phyloP scores from a whole-genome alignment of 2,797 vertebrate genomes.

The Petrocephalus sullivani region DNA sequence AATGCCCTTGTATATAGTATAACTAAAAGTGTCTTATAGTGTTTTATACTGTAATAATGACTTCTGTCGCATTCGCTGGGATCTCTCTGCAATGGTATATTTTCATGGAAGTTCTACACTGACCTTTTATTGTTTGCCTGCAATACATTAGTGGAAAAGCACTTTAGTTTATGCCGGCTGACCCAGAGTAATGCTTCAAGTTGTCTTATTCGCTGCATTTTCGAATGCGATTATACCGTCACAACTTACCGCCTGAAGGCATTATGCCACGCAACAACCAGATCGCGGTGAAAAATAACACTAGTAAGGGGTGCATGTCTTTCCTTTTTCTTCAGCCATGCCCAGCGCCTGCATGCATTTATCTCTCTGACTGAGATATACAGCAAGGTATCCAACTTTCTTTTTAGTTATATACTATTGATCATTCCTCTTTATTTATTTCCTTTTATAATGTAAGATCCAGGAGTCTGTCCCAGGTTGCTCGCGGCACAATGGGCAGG shows the following conservation, averaged over 20 bases:
- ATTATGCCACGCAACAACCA: neutral
- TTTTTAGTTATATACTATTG: neutral
- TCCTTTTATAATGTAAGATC: neutral
- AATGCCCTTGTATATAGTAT: neutral
- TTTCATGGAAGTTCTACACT: neutral
- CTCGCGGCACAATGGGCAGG: neutral
- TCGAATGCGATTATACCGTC: neutral
- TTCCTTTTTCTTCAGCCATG: neutral
- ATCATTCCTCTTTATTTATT: neutral
- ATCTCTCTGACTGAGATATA: neutral
- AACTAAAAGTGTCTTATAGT: neutral
- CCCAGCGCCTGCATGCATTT: neutral
- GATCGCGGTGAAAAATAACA: neutral
- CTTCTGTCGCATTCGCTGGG: neutral
- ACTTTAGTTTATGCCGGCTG: constrained; percentile 5
- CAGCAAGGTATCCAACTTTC: neutral
- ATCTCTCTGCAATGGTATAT: neutral
- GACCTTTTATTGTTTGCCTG: neutral
- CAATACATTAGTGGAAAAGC: constrained; percentile 12
- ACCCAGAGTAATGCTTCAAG: constrained; percentile 7
- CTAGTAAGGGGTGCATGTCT: neutral
- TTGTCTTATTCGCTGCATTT: neutral
- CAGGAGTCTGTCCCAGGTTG: neutral
- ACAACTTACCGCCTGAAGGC: neutral
- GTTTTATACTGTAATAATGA: neutral